A percentile compares a stretch with the other conserved stretches of the same genome.
Evolutionary conservation across 2,113 vertebrate species (phyloP).

Genomic region (Natator depressus): DNA sequence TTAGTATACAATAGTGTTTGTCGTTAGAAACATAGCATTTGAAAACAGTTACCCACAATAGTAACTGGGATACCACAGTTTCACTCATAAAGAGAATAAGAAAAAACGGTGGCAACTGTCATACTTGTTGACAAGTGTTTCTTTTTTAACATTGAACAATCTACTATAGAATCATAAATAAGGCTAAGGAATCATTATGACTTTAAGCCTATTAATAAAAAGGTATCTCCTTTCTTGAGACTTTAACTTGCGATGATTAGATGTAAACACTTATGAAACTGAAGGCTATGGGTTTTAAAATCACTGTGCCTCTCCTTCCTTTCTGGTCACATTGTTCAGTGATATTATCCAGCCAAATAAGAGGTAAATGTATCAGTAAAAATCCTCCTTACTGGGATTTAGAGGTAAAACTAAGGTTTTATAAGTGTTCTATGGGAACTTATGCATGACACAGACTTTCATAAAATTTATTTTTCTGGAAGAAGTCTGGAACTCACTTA

Average conservation of each 20-base stretch:
- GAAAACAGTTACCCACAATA: neutral
- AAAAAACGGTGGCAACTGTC: neutral
- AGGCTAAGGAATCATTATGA: slow-evolving; percentile 24
- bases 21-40: neutral
- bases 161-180: neutral
- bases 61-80: neutral
- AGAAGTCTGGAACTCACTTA: neutral
- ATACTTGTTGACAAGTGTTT: neutral
- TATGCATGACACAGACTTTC: neutral
- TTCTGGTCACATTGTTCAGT: neutral
- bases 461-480: neutral
- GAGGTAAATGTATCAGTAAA: neutral
- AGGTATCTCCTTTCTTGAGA: neutral
- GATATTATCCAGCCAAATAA: neutral
- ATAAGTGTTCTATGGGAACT: neutral
- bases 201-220: neutral
- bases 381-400: neutral
- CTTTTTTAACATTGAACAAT: neutral
- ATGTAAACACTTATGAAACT: neutral
- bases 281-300: slow-evolving; percentile 55
- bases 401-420: neutral
- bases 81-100: neutral
- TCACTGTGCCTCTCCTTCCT: slow-evolving; percentile 1
- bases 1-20: neutral
- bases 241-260: slow-evolving; percentile 36